A percentile compares a stretch with the other conserved stretches of the same genome.
phyloP scores from a whole-genome alignment of 1,140 invertebrate genomes.

The Penaeus indicus region DNA sequence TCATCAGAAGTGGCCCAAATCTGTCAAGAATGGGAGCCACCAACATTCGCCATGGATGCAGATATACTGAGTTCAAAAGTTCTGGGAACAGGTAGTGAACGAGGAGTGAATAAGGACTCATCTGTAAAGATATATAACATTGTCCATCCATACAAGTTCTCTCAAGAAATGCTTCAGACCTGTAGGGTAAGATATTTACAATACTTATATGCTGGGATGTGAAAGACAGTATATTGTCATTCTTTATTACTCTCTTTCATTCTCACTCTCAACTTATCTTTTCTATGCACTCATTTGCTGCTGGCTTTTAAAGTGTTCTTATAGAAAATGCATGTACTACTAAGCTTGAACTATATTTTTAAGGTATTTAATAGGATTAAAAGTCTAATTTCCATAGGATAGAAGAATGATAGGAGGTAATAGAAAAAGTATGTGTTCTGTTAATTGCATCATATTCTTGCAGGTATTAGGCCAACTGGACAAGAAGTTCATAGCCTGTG shows the following conservation, averaged over 20 bases:
- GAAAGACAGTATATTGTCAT: too few species aligned
- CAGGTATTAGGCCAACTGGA: constrained; percentile 79
- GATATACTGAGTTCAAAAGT: constrained; percentile 34
- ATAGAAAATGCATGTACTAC: too few species aligned
- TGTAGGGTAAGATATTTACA: constrained; percentile 35
- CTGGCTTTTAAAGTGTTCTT: too few species aligned
- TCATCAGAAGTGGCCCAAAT: constrained; percentile 29
- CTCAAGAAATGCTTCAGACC: constrained; percentile 47
- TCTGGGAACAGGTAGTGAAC: neutral
- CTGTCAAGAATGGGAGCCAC: constrained; percentile 48
- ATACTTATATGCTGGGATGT: neutral
- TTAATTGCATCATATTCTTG: constrained; percentile 21
- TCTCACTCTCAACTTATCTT: too few species aligned
- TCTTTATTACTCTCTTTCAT: too few species aligned
- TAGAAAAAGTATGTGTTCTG: too few species aligned
- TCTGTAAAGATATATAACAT: constrained; percentile 49
- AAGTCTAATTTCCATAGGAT: too few species aligned
- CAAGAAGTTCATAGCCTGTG: constrained; percentile 78
- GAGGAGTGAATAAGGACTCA: constrained; percentile 12
- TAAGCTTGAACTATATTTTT: too few species aligned
- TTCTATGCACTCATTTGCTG: too few species aligned
- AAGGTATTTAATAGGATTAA: too few species aligned
- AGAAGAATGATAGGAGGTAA: too few species aligned
- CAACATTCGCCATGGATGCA: constrained; percentile 54
- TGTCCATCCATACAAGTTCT: constrained; percentile 51